Conservation (phyloP, 1,140 invertebrate species). For the Diplogasteroides magnus region DNA sequence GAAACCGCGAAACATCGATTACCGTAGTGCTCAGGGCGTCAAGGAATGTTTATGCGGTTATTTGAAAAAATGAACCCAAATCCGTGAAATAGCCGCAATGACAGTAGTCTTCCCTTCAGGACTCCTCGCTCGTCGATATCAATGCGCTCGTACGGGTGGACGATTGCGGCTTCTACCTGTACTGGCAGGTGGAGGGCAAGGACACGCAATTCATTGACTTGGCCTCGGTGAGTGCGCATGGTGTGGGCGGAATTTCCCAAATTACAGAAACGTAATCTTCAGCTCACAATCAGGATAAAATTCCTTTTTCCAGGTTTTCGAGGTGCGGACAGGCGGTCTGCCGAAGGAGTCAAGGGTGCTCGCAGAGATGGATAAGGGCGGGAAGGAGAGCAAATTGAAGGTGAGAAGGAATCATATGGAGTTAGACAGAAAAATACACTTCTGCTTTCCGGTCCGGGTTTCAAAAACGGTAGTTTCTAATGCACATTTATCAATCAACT, state of each 20-base stretch:
- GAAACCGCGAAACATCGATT: too few species aligned
- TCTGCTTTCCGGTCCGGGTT: too few species aligned
- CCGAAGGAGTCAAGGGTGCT: background rate
- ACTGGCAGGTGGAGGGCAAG: conserved; percentile 92
- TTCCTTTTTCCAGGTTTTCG: background rate
- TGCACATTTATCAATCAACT: too few species aligned
- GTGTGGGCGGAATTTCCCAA: too few species aligned
- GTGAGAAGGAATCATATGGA: background rate
- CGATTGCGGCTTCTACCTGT: conserved; percentile 97
- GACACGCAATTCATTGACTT: conserved; percentile 61
- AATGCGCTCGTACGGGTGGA: conserved; percentile 89
- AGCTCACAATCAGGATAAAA: too few species aligned
- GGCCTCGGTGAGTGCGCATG: conserved; percentile 37
- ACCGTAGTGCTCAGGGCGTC: too few species aligned
- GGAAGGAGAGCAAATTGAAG: too few species aligned
- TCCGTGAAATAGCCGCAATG: too few species aligned
- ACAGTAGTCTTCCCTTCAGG: conserved; percentile 61
- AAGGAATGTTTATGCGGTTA: too few species aligned
- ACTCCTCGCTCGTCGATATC: conserved; percentile 78
- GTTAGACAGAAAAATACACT: background rate
- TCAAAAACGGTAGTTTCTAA: too few species aligned
- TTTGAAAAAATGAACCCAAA: too few species aligned
- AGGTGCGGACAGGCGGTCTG: background rate
- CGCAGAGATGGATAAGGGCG: background rate
- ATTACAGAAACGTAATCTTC: too few species aligned